Base-by-base conservation (phyloP, 2,113 vertebrate genomes). In the Spermophilus dauricus region DNA sequence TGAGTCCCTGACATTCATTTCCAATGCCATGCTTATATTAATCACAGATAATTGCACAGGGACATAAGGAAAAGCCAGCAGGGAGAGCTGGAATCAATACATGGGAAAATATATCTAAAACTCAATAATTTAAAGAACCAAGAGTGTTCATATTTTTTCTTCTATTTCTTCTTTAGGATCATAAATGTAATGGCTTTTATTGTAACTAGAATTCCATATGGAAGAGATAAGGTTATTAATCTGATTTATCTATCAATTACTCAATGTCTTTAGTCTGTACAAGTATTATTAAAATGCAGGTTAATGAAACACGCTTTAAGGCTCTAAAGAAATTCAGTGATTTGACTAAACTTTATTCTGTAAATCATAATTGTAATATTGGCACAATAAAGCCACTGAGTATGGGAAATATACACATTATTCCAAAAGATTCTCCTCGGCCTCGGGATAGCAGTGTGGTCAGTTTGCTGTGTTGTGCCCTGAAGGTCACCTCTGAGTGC, bases 201-300 rank as follows among this genome's bases (percentile, higher is more conserved):
- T 89, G 96, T 98, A 95, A 90, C 67, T 81, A 94, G 1, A 94
- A 86, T 89, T 53, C 26, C 96, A 53, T 87, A 87, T 69, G 75
- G 89, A 94, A 96, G 72, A 98, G 24, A 95, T 81, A 95, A 95
- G 48, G 48, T 85, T 87, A 87, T 98, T 97, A 96, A 92, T 96
- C 97, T 86, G 58, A 98, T 97, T 97, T 97, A 83, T 82, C 73
- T 98, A 76, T 94, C 53, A 67, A 45, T 87, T 98, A 92, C 95
- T 75, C 94, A 95, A 96, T 97, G 96, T 88, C 65, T 86, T 96
- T 98, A 84, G 2, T 1, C 5, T n/a, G 20, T 67, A 48, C 34
- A 96, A 34, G 73, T 93, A 30, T 89, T 95, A 92, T 95, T 95
- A 91, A 93, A 75, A 45, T n/a, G 26, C 24, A 97, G 93, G 28